Conservation (phyloP, 1,140 invertebrate species). For the Bradysia coprophila region DNA sequence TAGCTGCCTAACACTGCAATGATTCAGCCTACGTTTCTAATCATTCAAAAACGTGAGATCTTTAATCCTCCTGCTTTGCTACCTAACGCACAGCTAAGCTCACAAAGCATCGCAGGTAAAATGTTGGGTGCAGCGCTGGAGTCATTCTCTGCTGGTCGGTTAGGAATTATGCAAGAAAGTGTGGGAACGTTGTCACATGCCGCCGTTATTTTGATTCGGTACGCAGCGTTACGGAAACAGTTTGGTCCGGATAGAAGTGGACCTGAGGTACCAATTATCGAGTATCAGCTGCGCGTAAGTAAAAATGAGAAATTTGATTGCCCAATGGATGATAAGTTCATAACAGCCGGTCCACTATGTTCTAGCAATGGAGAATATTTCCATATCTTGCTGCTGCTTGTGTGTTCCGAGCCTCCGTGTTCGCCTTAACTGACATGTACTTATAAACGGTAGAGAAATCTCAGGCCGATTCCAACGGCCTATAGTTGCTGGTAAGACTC, state of each 20-base stretch:
- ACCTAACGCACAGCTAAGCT: no score
- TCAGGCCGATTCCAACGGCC: slow-evolving; percentile 28
- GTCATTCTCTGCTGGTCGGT: slow-evolving; percentile 64
- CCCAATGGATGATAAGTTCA: no score
- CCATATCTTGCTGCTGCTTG: slow-evolving; percentile 73
- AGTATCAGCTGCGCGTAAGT: slow-evolving; percentile 71
- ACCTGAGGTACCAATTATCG: slow-evolving; percentile 66
- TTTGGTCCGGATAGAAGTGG: slow-evolving; percentile 52
- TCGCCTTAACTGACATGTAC: slow-evolving; percentile 29
- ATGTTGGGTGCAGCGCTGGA: slow-evolving; percentile 66
- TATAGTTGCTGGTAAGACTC: slow-evolving; percentile 34
- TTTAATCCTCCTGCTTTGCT: no score
- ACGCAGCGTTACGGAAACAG: slow-evolving; percentile 76
- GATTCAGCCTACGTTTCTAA: no score
- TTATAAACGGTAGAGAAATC: slow-evolving; percentile 34
- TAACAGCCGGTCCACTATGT: slow-evolving; percentile 9
- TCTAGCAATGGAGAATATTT: slow-evolving; percentile 85
- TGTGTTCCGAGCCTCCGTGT: slow-evolving; percentile 52
- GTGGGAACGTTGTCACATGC: slow-evolving; percentile 48
- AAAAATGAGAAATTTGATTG: no score
- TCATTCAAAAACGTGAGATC: no score
- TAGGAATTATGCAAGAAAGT: slow-evolving; percentile 55
- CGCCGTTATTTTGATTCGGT: slow-evolving; percentile 71
- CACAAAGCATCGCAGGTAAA: no score
- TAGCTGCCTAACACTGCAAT: no score